Evolutionary conservation across 2,113 vertebrate genomes (phyloP), one percentile per base, ranked within the genome.

Genomic region (Pedionomus torquatus): DNA sequence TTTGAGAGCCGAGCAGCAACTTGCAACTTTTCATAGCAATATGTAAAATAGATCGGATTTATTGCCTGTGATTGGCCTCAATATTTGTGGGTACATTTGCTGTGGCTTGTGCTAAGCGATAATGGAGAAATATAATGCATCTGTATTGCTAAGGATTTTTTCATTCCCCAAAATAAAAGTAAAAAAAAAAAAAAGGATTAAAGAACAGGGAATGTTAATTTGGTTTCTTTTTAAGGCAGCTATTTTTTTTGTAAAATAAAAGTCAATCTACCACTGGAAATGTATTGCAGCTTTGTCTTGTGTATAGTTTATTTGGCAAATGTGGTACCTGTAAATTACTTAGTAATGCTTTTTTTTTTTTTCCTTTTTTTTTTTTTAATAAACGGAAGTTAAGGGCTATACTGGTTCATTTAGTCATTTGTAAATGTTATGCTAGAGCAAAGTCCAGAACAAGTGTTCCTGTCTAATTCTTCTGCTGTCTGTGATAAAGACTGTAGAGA

Each of bases 341-440:
- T 54, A 48, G n/a, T 79, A 77, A 66, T 75, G 65, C 5, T 60
- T 65, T 13, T 31, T 43, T 60, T n/a, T 63, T 39, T 49, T 49
- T 48, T 54, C 58, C 35, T 49, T 35, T 64, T 41, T 55, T 61
- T 57, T 58, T 61, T 69, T 94, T 85, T 48, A 97, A 97, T 97
- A 97, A 97, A 97, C 41, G 85, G 63, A 48, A 85, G 9, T 92
- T 92, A 92, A 97, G 93, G 96, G 91, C 87, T 97, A 70, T 68
- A n/a, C 17, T 49, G n/a, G 43, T 87, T 93, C 91, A 70, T 90
- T 89, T 74, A 65, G 74, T 95, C 6, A 66, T 93, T 82, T 81
- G 33, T 57, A 79, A 81, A n/a, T 13, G 10, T 57, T 87, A n/a
- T 41, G 21, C 46, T 88, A 63, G n/a, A 57, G 18, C 10, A 28